Conservation (phyloP, 2,888 invertebrate species). For the Nymphalis c-album region DNA sequence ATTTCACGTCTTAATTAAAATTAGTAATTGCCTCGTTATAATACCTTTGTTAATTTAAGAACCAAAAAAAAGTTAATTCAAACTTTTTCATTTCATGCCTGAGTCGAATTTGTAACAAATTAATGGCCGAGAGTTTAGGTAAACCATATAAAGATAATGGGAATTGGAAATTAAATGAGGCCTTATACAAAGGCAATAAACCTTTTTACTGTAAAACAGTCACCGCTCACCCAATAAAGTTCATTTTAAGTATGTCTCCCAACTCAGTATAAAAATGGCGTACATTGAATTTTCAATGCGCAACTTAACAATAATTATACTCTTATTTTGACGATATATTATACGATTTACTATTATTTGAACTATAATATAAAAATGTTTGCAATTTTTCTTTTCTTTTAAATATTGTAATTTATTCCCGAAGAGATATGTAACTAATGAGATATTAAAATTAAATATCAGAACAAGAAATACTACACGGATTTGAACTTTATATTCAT, state of each 20-base stretch:
- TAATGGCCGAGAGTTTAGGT: slow-evolving; percentile 24
- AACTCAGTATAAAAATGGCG: slow-evolving; percentile 25
- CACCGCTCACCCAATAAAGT: slow-evolving; percentile 62
- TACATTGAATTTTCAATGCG: neutral
- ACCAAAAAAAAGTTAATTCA: neutral
- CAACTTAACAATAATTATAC: too few relatives aligned
- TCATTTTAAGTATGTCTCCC: slow-evolving; percentile 55
- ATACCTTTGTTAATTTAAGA: neutral
- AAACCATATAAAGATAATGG: slow-evolving; percentile 32
- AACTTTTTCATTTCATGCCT: neutral
- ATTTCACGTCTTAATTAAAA: neutral
- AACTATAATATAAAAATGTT: too few relatives aligned
- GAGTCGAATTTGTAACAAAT: slow-evolving; percentile 19
- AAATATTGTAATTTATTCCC: too few relatives aligned
- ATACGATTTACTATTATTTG: too few relatives aligned
- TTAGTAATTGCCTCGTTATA: neutral
- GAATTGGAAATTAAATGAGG: slow-evolving; percentile 43
- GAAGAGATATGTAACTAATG: neutral
- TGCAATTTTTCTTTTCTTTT: too few relatives aligned
- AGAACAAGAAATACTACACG: neutral
- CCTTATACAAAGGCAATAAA: slow-evolving; percentile 52
- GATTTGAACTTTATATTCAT: slow-evolving; percentile 8
- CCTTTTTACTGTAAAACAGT: slow-evolving; percentile 61
- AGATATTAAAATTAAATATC: neutral
- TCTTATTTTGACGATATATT: too few relatives aligned